Evolutionary conservation across 2,113 vertebrate species (phyloP), one percentile per base, ranked within the genome.

Genomic region (Eretmochelys imbricata): DNA sequence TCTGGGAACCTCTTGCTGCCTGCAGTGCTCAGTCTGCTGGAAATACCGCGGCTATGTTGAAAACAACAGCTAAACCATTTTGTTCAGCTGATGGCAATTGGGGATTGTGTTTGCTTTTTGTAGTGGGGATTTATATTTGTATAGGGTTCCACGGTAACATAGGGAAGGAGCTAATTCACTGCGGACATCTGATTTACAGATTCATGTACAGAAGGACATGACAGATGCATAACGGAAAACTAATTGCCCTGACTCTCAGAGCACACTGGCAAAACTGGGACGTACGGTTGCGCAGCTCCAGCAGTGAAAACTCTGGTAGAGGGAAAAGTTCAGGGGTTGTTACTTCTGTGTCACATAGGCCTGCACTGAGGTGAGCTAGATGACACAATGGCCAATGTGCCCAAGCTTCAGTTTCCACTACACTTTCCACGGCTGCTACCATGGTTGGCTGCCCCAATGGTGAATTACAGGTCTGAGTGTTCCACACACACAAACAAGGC

Each of bases 151-250:
- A 25, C 3, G 3, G 80, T 31, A 65, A 20, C 79, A 57, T 89
- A 88, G 84, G 80, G 65, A 78, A 91, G 88, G 79, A 87, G 53
- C 85, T 85, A 57, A 57, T 92, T 97, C 82, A 75, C 90, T 92
- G 89, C 89, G 59, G 91, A 5, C 80, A 84, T 57, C 88, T 89
- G 93, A 69, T 82, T 83, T 82, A 79, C 76, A 55, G 55, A 90
- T 86, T 92, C 0, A 0, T 55, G 5, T 0, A 59, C 83, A 90
- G 76, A 87, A 90, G 48, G 88, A 8, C 48, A 48, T 62, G 92
- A 93, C 93, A 84, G 35, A 38, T 7, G 22, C 57, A 4, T 16
- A 0, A 54, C 29, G 82, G 65, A 93, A 95, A 96, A 25, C 89
- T 50, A 75, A 2, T 14, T 93, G 81, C 82, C 80, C 84, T 87